A percentile compares a stretch with the other conserved stretches of the same genome.
These are phyloP conservation scores for Anser cygnoides DNA, from an alignment of 2,113 vertebrate genomes.

Conservation along the genomic window DNA sequence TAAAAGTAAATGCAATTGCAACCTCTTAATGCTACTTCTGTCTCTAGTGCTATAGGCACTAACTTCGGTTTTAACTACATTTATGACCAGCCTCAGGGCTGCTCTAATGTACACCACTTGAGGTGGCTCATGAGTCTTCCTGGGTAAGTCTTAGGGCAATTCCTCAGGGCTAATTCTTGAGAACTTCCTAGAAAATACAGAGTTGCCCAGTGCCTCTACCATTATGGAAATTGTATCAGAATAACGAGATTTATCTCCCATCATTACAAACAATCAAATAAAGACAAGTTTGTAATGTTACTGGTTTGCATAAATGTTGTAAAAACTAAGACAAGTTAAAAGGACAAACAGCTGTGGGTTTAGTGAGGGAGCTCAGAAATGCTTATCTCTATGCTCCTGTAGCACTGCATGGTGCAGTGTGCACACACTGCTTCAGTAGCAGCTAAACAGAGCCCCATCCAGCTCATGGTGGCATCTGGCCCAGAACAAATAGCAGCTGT, in stretches of 20 bases:
- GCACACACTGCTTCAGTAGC: neutral
- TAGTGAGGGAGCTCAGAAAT: neutral
- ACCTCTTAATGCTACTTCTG: neutral
- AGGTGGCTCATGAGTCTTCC: neutral
- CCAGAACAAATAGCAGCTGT: conserved; percentile 3
- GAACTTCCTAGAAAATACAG: neutral
- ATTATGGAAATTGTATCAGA: neutral
- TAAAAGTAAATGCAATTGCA: neutral
- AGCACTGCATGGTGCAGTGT: neutral
- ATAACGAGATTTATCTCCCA: neutral
- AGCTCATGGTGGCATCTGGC: neutral
- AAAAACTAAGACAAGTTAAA: neutral
- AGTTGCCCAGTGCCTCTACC: neutral
- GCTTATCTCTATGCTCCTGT: neutral
- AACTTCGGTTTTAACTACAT: neutral
- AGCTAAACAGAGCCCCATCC: neutral
- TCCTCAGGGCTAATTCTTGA: neutral
- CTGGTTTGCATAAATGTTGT: neutral
- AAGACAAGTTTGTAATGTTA: neutral
- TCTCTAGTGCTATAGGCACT: neutral
- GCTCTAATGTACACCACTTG: neutral
- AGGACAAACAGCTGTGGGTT: neutral
- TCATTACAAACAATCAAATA: neutral
- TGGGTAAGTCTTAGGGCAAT: neutral
- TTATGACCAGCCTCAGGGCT: neutral